These are phyloP conservation scores for Tetrapedia diversipes DNA, from an alignment of 2,888 invertebrate genomes.

Conservation along the genomic window DNA sequence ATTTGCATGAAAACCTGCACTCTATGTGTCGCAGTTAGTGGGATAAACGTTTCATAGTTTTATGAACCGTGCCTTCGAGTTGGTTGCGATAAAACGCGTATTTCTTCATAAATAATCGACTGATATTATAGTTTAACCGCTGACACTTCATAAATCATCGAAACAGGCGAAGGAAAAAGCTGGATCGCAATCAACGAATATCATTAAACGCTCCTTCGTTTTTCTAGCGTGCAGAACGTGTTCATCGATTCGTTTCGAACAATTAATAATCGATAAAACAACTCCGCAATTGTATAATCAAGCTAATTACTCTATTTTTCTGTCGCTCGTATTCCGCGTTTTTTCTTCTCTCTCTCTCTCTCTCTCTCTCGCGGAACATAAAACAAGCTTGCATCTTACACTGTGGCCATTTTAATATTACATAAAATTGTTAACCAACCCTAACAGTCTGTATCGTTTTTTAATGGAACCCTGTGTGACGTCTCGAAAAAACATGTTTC, in stretches of 20 bases:
- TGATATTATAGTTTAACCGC: background rate
- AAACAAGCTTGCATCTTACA: too few species aligned
- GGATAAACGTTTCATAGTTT: too few species aligned
- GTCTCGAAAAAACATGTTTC: background rate
- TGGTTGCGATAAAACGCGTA: too few species aligned
- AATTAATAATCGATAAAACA: background rate
- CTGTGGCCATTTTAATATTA: too few species aligned
- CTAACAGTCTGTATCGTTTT: too few species aligned
- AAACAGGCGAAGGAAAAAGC: background rate
- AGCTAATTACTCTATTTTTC: background rate
- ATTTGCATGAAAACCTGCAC: too few species aligned
- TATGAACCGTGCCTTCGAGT: too few species aligned
- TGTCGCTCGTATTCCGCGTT: background rate
- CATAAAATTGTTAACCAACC: too few species aligned
- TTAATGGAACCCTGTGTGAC: background rate
- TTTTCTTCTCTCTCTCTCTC: background rate
- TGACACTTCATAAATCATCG: conserved; percentile 3
- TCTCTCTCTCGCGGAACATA: too few species aligned
- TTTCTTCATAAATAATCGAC: too few species aligned
- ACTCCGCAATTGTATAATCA: background rate
- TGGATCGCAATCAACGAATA: background rate
- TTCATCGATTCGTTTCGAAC: background rate
- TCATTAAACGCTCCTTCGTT: background rate
- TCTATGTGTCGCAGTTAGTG: too few species aligned
- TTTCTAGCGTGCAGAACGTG: background rate